phyloP scores from a whole-genome alignment of 2,113 vertebrate species.

The Equus przewalskii region DNA sequence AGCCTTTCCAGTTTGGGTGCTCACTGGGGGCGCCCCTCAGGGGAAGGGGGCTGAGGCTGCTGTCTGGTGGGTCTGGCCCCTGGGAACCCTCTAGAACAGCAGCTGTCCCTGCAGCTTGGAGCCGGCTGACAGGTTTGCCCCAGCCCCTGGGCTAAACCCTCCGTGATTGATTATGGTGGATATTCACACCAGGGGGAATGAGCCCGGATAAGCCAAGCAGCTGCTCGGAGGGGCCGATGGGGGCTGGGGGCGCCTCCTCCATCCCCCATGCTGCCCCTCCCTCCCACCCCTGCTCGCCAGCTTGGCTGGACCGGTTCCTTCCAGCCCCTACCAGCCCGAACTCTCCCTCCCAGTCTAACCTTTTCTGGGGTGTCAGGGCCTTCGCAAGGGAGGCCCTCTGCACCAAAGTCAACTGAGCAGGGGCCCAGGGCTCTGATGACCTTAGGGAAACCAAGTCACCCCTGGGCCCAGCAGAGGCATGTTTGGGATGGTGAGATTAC shows the following conservation, averaged over 20 bases:
- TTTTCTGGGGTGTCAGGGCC: not conserved
- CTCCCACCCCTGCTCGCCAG: not conserved
- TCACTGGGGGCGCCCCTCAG: not conserved
- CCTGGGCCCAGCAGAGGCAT: accelerated
- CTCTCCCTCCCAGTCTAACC: not conserved
- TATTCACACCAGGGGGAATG: not conserved
- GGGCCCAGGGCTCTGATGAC: not conserved
- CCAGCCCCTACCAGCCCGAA: not conserved
- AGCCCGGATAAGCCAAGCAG: slow-evolving; percentile 45
- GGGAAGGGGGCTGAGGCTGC: not conserved
- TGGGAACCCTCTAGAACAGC: not conserved
- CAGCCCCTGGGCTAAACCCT: not conserved
- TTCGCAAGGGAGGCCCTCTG: not conserved
- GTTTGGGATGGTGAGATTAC: not conserved
- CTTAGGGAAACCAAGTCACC: not conserved
- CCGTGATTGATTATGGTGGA: slow-evolving; percentile 45
- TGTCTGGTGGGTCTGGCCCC: slow-evolving; percentile 6
- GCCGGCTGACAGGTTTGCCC: slow-evolving; percentile 8
- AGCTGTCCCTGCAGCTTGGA: slow-evolving; percentile 69
- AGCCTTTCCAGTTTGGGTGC: not conserved
- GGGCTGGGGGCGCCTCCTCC: not conserved
- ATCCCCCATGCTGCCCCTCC: accelerated
- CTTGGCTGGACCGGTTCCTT: not conserved
- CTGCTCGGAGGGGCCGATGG: slow-evolving; percentile 1
- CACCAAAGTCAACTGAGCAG: accelerated